phyloP scores from a whole-genome alignment of 1,140 invertebrate species.

The Drosophila nikananu region DNA sequence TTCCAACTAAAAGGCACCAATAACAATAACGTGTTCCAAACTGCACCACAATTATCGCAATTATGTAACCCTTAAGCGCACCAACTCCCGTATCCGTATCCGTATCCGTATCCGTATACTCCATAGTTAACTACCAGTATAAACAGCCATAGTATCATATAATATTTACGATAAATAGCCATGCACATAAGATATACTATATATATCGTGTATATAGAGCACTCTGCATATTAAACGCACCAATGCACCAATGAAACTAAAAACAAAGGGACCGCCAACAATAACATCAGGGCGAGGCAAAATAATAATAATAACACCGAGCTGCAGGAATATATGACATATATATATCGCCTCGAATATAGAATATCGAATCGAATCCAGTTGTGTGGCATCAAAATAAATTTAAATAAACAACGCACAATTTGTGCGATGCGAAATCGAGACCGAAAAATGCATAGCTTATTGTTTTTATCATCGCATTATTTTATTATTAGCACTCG shows the following conservation, averaged over 20 bases:
- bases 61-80: conserved; percentile 60
- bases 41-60: conserved; percentile 62
- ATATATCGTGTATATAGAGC: conserved; percentile 55
- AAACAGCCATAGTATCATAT: conserved; percentile 43
- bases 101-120: conserved; percentile 26
- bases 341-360: conserved; percentile 1
- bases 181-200: conserved; percentile 19
- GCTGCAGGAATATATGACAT: background rate
- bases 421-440: conserved; percentile 33
- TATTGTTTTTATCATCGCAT: conserved; percentile 71
- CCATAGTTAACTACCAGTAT: conserved; percentile 45
- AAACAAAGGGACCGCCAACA: conserved; percentile 34
- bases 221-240: conserved; percentile 75
- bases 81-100: conserved; percentile 31
- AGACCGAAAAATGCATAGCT: conserved; percentile 40
- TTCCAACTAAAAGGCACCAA: conserved; percentile 49
- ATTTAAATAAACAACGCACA: conserved; percentile 53
- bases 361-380: conserved; percentile 26
- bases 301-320: conserved; percentile 32
- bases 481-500: conserved; percentile 71
- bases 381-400: conserved; percentile 42
- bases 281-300: conserved; percentile 24
- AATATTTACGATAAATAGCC: conserved; percentile 40
- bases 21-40: conserved; percentile 42
- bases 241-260: conserved; percentile 56